Evolutionary conservation across 2,888 invertebrate species (phyloP).

Genomic region (Volucella inflata): DNA sequence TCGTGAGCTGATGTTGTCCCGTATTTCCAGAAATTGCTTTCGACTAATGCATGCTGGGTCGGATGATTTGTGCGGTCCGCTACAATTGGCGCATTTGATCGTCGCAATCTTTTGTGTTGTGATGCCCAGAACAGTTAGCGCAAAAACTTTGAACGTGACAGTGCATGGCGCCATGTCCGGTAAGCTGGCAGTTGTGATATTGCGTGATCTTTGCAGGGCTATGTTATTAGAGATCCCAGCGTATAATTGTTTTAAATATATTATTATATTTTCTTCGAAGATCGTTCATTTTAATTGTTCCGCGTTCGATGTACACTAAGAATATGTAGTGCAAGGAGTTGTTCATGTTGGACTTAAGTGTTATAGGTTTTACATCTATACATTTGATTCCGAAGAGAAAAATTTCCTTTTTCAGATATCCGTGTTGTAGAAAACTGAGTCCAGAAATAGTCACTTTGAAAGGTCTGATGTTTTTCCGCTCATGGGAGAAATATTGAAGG

Average conservation of each 20-base stretch:
- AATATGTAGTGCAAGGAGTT: too few species aligned
- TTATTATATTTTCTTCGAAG: background rate
- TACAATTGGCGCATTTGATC: too few species aligned
- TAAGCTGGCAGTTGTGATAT: constrained; percentile 29
- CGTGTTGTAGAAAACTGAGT: constrained; percentile 1
- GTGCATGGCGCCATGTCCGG: constrained; percentile 33
- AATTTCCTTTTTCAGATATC: constrained; percentile 15
- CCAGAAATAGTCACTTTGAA: constrained; percentile 30
- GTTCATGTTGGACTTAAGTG: too few species aligned
- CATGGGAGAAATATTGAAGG: too few species aligned
- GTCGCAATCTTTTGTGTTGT: constrained; percentile 41
- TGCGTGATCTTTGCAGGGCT: constrained; percentile 20
- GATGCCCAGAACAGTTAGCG: constrained; percentile 18
- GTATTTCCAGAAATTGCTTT: too few species aligned
- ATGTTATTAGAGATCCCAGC: too few species aligned
- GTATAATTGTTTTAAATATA: too few species aligned
- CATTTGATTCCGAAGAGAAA: constrained; percentile 24
- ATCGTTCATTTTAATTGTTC: constrained; percentile 14
- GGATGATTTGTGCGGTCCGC: too few species aligned
- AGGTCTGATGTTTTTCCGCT: constrained; percentile 18
- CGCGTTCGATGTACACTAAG: too few species aligned
- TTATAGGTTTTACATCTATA: too few species aligned
- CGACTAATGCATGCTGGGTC: too few species aligned
- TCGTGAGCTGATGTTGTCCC: too few species aligned
- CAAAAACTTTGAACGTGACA: constrained; percentile 29